phyloP scores from a whole-genome alignment of 2,888 invertebrate species.

The Orchesellides sinensis region DNA sequence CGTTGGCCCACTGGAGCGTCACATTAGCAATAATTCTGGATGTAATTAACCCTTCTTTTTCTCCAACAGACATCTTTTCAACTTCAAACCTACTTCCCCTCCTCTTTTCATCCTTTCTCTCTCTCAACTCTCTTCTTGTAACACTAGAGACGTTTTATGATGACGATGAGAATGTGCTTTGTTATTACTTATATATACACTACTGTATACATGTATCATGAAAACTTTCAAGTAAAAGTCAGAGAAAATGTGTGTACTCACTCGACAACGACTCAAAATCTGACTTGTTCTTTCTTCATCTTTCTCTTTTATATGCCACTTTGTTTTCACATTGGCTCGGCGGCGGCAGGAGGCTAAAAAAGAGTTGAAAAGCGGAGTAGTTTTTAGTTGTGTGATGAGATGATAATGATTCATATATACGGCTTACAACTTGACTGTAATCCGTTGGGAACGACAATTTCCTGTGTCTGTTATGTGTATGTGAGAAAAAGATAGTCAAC shows the following conservation, averaged over 20 bases:
- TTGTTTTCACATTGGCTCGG: neutral
- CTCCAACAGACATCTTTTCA: conserved; percentile 33
- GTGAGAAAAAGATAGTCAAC: conserved; percentile 12
- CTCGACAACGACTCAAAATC: neutral
- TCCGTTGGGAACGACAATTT: conserved; percentile 32
- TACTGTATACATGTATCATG: neutral
- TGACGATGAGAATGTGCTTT: no score
- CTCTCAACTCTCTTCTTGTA: neutral
- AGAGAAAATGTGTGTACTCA: neutral
- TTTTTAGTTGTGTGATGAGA: neutral
- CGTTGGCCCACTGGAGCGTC: conserved; percentile 56
- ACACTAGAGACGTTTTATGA: neutral
- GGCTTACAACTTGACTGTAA: conserved; percentile 24
- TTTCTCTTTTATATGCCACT: neutral
- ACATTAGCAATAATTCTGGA: conserved; percentile 64
- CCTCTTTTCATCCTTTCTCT: neutral
- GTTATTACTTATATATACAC: conserved; percentile 5
- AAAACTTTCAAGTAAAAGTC: neutral
- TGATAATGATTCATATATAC: conserved; percentile 12
- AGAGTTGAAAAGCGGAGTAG: neutral
- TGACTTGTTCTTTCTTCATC: conserved; percentile 15
- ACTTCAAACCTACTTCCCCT: conserved; percentile 23
- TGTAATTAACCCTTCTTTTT: conserved; percentile 62
- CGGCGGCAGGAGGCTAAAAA: neutral
- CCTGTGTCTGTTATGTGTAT: no score